Evolutionary conservation across 2,797 vertebrate species (phyloP), one percentile per base, ranked within the genome.

Genomic region (Carduelis carduelis): DNA sequence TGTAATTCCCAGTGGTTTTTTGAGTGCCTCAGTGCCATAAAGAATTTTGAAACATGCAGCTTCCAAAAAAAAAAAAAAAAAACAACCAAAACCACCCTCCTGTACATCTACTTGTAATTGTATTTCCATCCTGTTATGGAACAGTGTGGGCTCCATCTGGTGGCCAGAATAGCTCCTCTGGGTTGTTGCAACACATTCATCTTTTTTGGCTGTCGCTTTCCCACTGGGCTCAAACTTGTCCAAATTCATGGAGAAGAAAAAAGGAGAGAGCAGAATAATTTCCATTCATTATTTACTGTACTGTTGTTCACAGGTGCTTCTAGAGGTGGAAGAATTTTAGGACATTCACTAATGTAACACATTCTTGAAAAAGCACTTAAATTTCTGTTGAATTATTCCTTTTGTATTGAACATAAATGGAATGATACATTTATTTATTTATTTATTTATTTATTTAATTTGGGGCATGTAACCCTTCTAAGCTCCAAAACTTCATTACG

Each of bases 71-170:
- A 57, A 71, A 1, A 69, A 20, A 39, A 39, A 39, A 39, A 37
- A 37, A 21, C 18, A 47, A 32, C 14, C 6, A 17, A 63, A 66
- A 37, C 18, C 37, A 39, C 14, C 19, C 12, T 46, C 19, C 12
- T 46, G 30, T 21, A 8, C 8, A 15, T 57, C 17, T 90, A 39
- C 61, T 91, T 77, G 34, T 46, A 10, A 35, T 57, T 53, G 39
- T 63, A 11, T 66, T 92, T 71, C 30, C 3, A 2, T 49, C 37
- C 37, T 64, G 3, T 88, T 94, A 18, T 57, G 52, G 92, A 94
- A 94, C 94, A 83, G 82, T 98, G 70, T 89, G 96, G 83, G 98
- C 98, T 97, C 98, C 98, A 97, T 95, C 98, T 98, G 93, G 96
- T 97, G 98, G 98, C 35, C 88, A 94, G 92, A 97, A 56, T 53